Base-by-base conservation (phyloP, 1,140 invertebrate species). In the Littorina saxatilis region DNA sequence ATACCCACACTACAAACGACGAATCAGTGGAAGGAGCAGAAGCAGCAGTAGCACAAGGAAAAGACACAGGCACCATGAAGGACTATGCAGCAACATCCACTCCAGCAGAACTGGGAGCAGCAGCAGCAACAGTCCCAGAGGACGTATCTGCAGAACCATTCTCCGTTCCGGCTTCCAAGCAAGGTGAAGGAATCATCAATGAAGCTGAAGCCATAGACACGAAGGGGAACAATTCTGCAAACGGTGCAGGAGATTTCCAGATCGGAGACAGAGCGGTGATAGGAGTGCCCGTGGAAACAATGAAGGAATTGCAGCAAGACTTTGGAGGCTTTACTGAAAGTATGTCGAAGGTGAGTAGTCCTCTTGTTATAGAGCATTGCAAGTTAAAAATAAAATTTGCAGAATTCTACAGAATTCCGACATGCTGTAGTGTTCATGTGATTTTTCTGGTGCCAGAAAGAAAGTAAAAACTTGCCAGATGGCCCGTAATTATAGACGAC, bases 261-360 rank as follows among this genome's bases (percentile, higher is more conserved):
- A 39, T 78, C 2, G 76, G 76, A 43, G 58, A 78, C n/a, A 37
- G n/a, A 43, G 76, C 58, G 4, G 58, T 39, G 13, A 78, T 78
- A 20, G 32, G 37, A 23, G 76, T 78, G 55, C 39, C 37, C 11
- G 37, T 11, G 35, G 76, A 66, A 2, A 43, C 50, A 5, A 37
- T 78, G 76, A 39, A 29, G 58, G 76, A 63, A 29, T 27, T 78
- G 20, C 76, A 78, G 37, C 15, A n/a, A 15, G 58, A 58, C 39
- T 66, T 40, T 63, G 76, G 76, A 20, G 76, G 76, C 17, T 23
- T 37, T 9, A 78, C 76, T 4, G 13, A 27, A 23, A 63, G 20
- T 0, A 78, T 78, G 76, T 5, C 66, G 32, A 29, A 11, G 52
- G 76, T 78, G 29, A 58, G 58, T 78, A 11, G n/a, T n/a, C n/a